A percentile compares a stretch with the other conserved stretches of the same genome.
Evolutionary conservation across 2,888 invertebrate genomes (phyloP).

Genomic region (Watsonalla cultraria): DNA sequence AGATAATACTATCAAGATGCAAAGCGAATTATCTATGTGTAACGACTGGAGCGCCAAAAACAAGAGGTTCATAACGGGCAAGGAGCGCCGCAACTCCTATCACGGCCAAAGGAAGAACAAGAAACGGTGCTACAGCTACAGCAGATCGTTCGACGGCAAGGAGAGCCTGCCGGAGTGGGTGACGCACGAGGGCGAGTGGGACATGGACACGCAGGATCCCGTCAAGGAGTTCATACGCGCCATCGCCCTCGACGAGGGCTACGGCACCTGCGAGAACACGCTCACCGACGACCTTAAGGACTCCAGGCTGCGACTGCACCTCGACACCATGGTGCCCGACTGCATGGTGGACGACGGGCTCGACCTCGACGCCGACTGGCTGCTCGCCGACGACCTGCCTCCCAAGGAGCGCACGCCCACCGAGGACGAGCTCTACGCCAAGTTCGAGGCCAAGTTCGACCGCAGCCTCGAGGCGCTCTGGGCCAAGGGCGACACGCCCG

Average conservation of each 20-base stretch:
- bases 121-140: conserved; percentile 62
- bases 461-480: conserved; percentile 83
- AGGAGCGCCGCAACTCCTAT: conserved; percentile 66
- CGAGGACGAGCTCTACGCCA: conserved; percentile 77
- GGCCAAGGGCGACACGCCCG: conserved; percentile 75
- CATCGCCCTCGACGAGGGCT: conserved; percentile 70
- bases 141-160: conserved; percentile 64
- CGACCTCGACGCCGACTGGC: conserved; percentile 53
- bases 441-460: conserved; percentile 83
- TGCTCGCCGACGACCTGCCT: conserved; percentile 47
- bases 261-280: conserved; percentile 74
- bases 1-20: conserved; percentile 59
- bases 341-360: conserved; percentile 51
- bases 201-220: conserved; percentile 70
- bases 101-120: conserved; percentile 60
- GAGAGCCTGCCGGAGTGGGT: conserved; percentile 77
- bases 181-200: conserved; percentile 73
- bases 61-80: conserved; percentile 55
- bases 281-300: conserved; percentile 57
- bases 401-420: conserved; percentile 49
- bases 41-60: conserved; percentile 62
- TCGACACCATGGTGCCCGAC: conserved; percentile 53
- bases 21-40: conserved; percentile 52
- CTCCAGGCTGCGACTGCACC: conserved; percentile 36
- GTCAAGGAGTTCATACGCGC: conserved; percentile 71